Conservation (phyloP, 2,797 vertebrate species). For the Falco naumanni region DNA sequence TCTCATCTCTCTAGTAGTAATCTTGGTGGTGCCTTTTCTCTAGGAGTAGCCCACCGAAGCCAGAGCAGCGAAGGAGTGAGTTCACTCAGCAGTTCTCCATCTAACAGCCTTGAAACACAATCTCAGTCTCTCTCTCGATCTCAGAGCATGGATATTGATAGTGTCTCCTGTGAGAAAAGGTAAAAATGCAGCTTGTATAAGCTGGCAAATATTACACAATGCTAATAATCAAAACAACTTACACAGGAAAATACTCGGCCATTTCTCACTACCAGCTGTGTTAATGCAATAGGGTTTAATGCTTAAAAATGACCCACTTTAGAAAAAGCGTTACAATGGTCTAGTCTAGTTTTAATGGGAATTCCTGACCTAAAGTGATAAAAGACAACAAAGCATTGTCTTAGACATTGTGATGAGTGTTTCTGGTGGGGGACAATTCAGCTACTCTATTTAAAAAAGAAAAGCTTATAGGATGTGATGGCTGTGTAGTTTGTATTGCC, state of each 20-base stretch:
- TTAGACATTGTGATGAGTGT: background rate
- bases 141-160: constrained; percentile 99
- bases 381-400: background rate
- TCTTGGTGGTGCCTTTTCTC: constrained; percentile 21
- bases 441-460: background rate
- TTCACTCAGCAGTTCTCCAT: constrained; percentile 98
- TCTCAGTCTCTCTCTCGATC: constrained; percentile 98
- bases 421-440: constrained; percentile 10
- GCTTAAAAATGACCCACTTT: background rate
- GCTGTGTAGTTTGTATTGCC: background rate
- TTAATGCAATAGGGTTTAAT: background rate
- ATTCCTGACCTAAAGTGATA: background rate
- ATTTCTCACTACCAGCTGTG: background rate
- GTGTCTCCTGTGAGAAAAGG: constrained; percentile 99
- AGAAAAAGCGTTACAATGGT: background rate
- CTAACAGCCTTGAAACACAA: constrained; percentile 98
- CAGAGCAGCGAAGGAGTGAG: constrained; percentile 99
- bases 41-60: constrained; percentile 94
- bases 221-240: background rate
- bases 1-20: background rate
- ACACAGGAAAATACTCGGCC: background rate
- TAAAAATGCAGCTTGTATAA: constrained; percentile 64
- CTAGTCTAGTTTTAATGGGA: background rate
- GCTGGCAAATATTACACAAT: background rate
- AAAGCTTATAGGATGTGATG: background rate